Evolutionary conservation across 2,797 vertebrate genomes (phyloP), one percentile per base, ranked within the genome.

Genomic region (Cetoscarus ocellatus): DNA sequence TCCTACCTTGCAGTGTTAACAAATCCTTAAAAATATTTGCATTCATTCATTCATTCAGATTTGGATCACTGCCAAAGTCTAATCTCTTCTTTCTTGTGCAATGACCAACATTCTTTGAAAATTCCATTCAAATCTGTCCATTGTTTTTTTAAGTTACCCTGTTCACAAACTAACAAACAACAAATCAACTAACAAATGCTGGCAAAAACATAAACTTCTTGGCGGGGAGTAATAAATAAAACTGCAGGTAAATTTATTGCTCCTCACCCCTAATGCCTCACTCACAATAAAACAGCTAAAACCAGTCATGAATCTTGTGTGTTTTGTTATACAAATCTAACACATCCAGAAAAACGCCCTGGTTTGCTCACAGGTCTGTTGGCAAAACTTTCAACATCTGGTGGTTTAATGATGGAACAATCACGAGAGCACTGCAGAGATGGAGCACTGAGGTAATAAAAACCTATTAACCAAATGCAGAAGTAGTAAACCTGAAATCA

Each of bases 401-500:
- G 38, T 61, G 69, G 56, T 63, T 53, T 57, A 79, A 77, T 34
- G 62, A 57, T 15, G 49, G 43, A 39, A 11, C 10, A 1, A 62
- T 57, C 44, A 61, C 6, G 45, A 67, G 27, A 7, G 40, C 40
- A 45, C 17, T 45, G 42, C 0, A 3, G 69, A 45, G 38, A 50
- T 10, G 38, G 39, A 48, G 60, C 6, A 6, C 15, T 6, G 6
- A 45, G 39, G 57, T 63, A 71, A 80, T 58, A 53, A 75, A 82
- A 83, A 55, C 43, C 66, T 6, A 18, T 3, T 67, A 65, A 50
- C 35, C 18, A 42, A 79, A 58, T 14, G 15, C 47, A 6, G n/a
- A 15, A 17, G 52, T 45, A 64, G 65, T 80, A 78, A 86, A 87
- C n/a, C 17, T 66, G 14, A 79, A 73, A 80, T 77, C 78, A 70